A percentile compares a stretch with the other conserved stretches of the same genome.
phyloP scores from a whole-genome alignment of 2,797 vertebrate genomes.

The Anolis apletophallus region DNA sequence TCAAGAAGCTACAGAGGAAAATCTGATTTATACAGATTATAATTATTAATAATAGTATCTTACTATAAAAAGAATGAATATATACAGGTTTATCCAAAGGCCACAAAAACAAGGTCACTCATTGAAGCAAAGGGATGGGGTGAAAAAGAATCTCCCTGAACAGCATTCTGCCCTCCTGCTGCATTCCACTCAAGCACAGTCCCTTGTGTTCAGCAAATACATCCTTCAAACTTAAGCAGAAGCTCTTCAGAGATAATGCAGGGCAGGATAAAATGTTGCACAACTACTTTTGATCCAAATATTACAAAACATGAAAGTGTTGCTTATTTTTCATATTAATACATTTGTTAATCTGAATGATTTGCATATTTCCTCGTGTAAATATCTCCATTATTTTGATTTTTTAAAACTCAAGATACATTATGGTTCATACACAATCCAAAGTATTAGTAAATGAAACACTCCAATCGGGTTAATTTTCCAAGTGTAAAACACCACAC shows the following conservation, averaged over 20 bases:
- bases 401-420: background rate
- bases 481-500: slow-evolving; percentile 70
- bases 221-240: background rate
- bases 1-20: background rate
- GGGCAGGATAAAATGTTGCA: background rate
- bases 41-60: too few species aligned
- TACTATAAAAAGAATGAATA: background rate
- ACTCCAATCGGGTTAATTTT: slow-evolving; percentile 69
- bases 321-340: background rate
- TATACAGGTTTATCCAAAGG: background rate
- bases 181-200: background rate
- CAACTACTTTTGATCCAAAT: background rate
- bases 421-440: slow-evolving; percentile 12
- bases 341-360: background rate
- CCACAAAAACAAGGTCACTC: background rate
- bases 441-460: slow-evolving; percentile 76
- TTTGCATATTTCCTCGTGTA: background rate
- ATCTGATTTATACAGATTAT: background rate
- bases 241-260: background rate
- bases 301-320: too few species aligned
- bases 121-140: background rate
- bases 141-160: too few species aligned
- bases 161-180: background rate
- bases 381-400: background rate
- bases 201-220: background rate